Conservation (phyloP, 2,888 invertebrate genomes). For the Trichacis sp. region DNA sequence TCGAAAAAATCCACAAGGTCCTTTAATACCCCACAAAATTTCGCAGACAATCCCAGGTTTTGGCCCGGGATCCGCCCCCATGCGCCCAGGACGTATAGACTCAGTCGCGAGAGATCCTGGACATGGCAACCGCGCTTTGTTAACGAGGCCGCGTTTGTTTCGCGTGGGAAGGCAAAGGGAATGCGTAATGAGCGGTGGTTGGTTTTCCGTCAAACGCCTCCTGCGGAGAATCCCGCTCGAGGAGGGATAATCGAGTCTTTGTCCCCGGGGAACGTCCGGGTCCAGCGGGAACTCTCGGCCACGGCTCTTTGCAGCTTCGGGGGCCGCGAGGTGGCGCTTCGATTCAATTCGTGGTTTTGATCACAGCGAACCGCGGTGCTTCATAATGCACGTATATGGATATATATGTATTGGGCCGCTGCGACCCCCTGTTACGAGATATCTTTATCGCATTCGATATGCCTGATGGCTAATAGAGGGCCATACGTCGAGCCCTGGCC, state of each 20-base stretch:
- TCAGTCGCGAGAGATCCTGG: slow-evolving; percentile 16
- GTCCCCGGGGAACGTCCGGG: slow-evolving; percentile 55
- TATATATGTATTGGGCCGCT: slow-evolving; percentile 41
- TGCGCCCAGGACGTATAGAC: not conserved
- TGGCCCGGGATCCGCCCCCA: too few relatives aligned
- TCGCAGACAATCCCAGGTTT: too few relatives aligned
- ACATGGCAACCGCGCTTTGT: slow-evolving; percentile 45
- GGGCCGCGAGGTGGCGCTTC: slow-evolving; percentile 58
- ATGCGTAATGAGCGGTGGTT: slow-evolving; percentile 59
- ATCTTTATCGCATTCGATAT: slow-evolving; percentile 55
- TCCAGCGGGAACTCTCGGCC: slow-evolving; percentile 48
- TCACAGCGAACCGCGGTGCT: slow-evolving; percentile 52
- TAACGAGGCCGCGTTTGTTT: slow-evolving; percentile 47
- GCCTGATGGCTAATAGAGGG: slow-evolving; percentile 51
- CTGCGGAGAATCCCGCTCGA: slow-evolving; percentile 30
- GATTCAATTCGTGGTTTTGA: slow-evolving; percentile 66
- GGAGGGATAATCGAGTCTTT: slow-evolving; percentile 56
- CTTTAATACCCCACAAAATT: too few relatives aligned
- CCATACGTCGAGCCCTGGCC: slow-evolving; percentile 38
- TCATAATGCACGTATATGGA: slow-evolving; percentile 1
- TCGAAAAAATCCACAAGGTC: too few relatives aligned
- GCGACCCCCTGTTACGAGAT: slow-evolving; percentile 53
- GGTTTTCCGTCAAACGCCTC: slow-evolving; percentile 53
- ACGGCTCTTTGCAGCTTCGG: slow-evolving; percentile 50
- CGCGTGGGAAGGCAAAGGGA: slow-evolving; percentile 60